Conservation (phyloP, 2,888 invertebrate species). For the Allacma fusca region DNA sequence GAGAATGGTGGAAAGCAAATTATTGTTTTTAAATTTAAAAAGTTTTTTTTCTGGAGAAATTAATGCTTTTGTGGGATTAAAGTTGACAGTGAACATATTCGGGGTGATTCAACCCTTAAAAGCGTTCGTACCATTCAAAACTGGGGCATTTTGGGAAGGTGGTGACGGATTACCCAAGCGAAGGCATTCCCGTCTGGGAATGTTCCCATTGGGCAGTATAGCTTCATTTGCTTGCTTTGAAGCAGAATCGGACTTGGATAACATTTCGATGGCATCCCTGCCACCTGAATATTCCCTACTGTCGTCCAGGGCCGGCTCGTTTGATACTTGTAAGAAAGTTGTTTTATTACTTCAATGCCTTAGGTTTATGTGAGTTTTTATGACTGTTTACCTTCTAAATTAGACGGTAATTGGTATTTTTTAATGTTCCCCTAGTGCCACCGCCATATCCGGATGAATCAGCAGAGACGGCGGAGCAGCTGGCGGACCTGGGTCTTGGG, state of each 20-base stretch:
- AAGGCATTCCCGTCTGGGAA: neutral
- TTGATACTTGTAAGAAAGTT: no score
- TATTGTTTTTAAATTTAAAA: no score
- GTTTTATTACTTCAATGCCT: no score
- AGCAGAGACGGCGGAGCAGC: no score
- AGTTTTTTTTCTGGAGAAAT: no score
- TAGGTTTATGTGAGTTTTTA: no score
- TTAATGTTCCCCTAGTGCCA: no score
- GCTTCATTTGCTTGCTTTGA: constrained; percentile 1
- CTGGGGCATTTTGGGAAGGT: constrained; percentile 2
- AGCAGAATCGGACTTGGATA: neutral
- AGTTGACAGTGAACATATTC: constrained; percentile 2
- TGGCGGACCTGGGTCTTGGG: no score
- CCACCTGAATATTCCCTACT: neutral
- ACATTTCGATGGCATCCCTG: neutral
- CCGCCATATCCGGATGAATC: no score
- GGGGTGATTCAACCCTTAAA: constrained; percentile 14
- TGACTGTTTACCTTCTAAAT: no score
- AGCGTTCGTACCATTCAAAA: constrained; percentile 1
- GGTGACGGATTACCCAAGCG: neutral
- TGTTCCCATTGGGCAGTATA: neutral
- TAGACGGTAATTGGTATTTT: no score
- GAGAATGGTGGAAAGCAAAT: no score
- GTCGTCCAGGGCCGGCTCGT: neutral
- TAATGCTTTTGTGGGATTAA: neutral